phyloP scores from a whole-genome alignment of 2,888 invertebrate species.

The Megalurothrips usitatus region DNA sequence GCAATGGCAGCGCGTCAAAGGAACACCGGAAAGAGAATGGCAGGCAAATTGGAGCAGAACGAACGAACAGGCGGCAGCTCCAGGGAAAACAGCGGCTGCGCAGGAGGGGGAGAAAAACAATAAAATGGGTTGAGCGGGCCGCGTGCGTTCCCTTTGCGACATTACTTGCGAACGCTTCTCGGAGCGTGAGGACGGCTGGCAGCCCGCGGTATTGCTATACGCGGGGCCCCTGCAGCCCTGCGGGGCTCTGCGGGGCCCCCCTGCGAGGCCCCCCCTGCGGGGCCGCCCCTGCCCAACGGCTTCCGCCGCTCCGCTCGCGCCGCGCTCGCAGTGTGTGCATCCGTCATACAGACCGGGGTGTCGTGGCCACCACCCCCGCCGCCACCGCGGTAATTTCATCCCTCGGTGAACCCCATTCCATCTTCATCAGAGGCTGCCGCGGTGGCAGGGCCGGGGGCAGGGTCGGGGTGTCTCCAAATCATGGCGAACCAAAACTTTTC shows the following conservation, averaged over 20 bases:
- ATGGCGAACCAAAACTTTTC: too few species aligned
- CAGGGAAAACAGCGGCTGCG: too few species aligned
- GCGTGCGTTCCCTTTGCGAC: too few species aligned
- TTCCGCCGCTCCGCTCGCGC: too few species aligned
- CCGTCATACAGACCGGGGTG: neutral
- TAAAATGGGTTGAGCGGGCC: neutral
- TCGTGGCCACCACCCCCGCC: neutral
- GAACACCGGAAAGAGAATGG: neutral
- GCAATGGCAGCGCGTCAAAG: neutral
- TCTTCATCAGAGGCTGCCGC: slow-evolving; percentile 10
- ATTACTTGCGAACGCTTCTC: too few species aligned
- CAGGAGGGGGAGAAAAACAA: neutral
- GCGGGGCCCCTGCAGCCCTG: too few species aligned
- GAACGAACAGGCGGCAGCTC: neutral
- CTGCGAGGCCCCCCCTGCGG: too few species aligned
- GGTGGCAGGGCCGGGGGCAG: neutral
- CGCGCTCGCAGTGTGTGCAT: neutral
- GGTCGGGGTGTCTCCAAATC: too few species aligned
- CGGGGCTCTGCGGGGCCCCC: too few species aligned
- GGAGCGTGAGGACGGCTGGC: too few species aligned
- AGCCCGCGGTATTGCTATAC: too few species aligned
- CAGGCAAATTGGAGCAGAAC: neutral
- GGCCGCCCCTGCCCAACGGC: too few species aligned
- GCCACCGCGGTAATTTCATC: neutral
- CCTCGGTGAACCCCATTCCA: slow-evolving; percentile 16